These are phyloP conservation scores for Stichopus chloronotus DNA, from an alignment of 35 echinoderm and acorn worm genomes.

Conservation along the genomic window DNA sequence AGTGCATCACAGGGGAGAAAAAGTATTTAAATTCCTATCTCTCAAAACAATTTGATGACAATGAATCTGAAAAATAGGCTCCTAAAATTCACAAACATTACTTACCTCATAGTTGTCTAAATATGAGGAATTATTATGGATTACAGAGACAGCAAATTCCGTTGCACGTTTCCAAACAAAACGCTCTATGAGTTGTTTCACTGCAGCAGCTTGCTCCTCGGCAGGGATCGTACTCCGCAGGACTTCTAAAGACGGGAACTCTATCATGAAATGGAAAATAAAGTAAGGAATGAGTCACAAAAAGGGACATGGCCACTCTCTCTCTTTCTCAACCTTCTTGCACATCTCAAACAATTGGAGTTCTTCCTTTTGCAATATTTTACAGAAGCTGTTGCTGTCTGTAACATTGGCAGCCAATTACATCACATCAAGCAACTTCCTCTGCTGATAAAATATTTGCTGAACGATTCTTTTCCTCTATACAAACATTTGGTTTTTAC, in stretches of 20 bases:
- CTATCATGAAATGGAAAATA: not conserved
- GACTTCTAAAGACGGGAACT: constrained; percentile 27
- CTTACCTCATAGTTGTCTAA: constrained; percentile 13
- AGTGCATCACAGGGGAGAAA: not conserved
- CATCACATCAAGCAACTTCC: no score
- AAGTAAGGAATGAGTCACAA: not conserved
- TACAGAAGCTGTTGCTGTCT: no score
- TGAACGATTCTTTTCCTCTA: no score
- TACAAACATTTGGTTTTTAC: no score
- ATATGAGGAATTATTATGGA: constrained; percentile 20
- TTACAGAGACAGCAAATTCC: constrained; percentile 28
- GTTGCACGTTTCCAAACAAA: constrained; percentile 20
- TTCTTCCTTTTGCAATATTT: no score
- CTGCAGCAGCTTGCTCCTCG: constrained; percentile 9
- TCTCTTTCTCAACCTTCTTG: no score
- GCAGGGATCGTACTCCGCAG: constrained; percentile 19
- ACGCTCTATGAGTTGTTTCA: constrained; percentile 31
- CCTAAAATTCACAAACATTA: not conserved
- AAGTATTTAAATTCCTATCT: not conserved
- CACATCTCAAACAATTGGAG: no score
- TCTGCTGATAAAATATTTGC: no score
- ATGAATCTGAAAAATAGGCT: not conserved
- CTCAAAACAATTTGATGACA: not conserved
- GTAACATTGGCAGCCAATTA: no score
- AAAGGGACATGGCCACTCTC: not conserved